Base-by-base conservation (phyloP, 2,113 vertebrate genomes). In the Xenopus borealis region DNA sequence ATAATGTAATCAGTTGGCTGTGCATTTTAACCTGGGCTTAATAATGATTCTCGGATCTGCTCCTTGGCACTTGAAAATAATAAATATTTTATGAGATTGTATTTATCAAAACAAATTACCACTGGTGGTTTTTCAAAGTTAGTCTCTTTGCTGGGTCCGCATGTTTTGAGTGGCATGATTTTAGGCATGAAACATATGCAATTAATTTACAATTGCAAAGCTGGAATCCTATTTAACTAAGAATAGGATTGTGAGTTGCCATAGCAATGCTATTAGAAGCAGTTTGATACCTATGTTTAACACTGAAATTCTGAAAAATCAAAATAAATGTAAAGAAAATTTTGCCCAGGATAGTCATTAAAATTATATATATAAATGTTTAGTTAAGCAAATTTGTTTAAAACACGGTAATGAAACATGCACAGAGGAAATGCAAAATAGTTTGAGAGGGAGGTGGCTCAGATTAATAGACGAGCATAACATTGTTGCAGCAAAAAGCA, bases 221-320 rank as follows among this genome's bases (percentile, higher is more conserved):
- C 30, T 18, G 30, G 16, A 46, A 65, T 44, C 63, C 63, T 65
- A 18, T 40, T 45, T 16, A n/a, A 19, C 17, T 11, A 33, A 45
- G 33, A 17, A 45, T n/a, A 12, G 45, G 14, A 44, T 46, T 40
- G 63, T 65, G 50, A 6, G 66, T 69, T 69, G 66, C 66, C 18
- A 69, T 69, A 50, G 50, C 9, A 69, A 69, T 33, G 66, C 33
- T 65, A n/a, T 63, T 45, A 61, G 58, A 14, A 61, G 40, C 11
- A 17, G 27, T 40, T 30, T 45, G 33, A 45, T 40, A 19, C 63
- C 63, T 67, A 23, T 67, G 13, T 67, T 50, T 67, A 50, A 67
- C 46, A 67, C 27, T 16, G 19, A 46, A 52, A 52, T 50, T 14
- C 65, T 50, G 19, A 47, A 67, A 50, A 50, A 50, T 23, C 11